Evolutionary conservation across 2,797 vertebrate species (phyloP).

Genomic region (Lepus oiostolus): DNA sequence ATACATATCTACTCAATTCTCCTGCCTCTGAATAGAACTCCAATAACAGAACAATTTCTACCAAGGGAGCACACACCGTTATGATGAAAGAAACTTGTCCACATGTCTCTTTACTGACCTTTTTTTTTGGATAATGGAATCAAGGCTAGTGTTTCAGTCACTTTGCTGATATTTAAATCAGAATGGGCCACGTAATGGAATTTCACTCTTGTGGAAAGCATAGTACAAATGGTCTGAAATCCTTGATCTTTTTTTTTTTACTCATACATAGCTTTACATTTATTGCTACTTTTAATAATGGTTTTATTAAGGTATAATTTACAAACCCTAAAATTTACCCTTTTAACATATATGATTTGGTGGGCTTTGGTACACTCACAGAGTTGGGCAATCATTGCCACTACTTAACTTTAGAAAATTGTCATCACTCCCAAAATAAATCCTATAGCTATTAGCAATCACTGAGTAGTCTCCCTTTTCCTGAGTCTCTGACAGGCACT

Average conservation of each 20-base stretch:
- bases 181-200: constrained; percentile 18
- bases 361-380: background rate
- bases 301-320: constrained; percentile 16
- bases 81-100: background rate
- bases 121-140: background rate
- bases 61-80: background rate
- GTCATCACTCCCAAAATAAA: background rate
- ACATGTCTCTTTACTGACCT: background rate
- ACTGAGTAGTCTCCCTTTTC: background rate
- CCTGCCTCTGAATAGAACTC: background rate
- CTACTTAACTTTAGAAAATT: constrained; percentile 37
- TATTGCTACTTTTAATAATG: background rate
- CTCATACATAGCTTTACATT: background rate
- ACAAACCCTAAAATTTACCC: background rate
- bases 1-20: background rate
- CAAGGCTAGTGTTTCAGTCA: background rate
- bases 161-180: background rate
- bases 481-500: background rate
- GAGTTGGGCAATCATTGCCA: background rate
- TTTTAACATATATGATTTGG: background rate
- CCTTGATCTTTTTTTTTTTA: background rate
- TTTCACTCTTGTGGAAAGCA: background rate
- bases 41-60: background rate
- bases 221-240: background rate
- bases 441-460: background rate